These are phyloP conservation scores for Bubo blakistoni DNA, from an alignment of 2,113 vertebrate genomes.

Conservation along the genomic window DNA sequence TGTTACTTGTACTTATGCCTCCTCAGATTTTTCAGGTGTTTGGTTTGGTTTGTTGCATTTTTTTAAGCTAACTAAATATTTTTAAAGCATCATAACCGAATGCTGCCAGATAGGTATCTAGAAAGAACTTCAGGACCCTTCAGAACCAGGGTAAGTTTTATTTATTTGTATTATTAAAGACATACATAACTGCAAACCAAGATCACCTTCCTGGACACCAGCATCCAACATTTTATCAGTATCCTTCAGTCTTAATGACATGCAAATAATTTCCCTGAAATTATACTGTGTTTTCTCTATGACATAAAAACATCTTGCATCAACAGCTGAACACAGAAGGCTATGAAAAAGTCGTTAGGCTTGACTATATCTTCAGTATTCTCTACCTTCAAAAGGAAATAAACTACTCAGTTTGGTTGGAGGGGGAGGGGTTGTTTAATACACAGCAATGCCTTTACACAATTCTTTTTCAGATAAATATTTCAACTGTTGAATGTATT, in stretches of 20 bases:
- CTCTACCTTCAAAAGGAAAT: not conserved
- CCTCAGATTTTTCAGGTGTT: not conserved
- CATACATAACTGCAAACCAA: not conserved
- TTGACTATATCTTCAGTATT: not conserved
- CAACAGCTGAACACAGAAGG: not conserved
- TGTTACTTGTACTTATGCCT: not conserved
- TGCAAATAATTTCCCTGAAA: not conserved
- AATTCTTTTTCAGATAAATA: not conserved
- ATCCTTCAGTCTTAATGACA: not conserved
- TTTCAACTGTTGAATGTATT: not conserved
- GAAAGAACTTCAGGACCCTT: not conserved
- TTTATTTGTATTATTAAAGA: not conserved
- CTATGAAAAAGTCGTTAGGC: not conserved
- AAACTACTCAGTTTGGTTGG: not conserved
- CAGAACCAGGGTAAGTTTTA: not conserved
- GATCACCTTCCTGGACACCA: not conserved
- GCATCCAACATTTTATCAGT: not conserved
- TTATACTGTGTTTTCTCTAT: not conserved
- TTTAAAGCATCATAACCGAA: not conserved
- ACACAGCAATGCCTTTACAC: not conserved
- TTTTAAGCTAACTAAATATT: not conserved
- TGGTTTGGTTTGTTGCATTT: not conserved
- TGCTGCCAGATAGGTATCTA: not conserved
- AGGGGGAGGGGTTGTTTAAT: not conserved
- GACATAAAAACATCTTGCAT: not conserved